Base-by-base conservation (phyloP, 2,113 vertebrate genomes). In the Aptenodytes patagonicus region DNA sequence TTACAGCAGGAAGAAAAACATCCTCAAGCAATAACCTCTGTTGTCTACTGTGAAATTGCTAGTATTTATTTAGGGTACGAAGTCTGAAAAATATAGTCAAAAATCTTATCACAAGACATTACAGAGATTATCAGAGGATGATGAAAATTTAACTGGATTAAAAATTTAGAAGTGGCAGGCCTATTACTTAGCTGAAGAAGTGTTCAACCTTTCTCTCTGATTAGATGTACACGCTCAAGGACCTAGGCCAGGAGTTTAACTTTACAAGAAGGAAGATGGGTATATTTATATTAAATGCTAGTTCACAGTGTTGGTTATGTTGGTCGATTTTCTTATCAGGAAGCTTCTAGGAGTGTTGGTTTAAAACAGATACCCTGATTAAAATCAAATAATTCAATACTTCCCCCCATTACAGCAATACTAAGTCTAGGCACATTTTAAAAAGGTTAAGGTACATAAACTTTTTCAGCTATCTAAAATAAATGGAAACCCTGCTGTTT, bases 11-110 rank as follows among this genome's bases (percentile, higher is more conserved):
- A 94, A 88, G 70, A 79, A 93, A 95, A 93, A 97, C 89, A 96
- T 94, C 93, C 96, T 97, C 86, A 85, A 96, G 96, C 95, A 97
- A 91, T 95, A 97, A 93, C 91, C 85, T 93, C 96, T 92, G 89
- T 97, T 97, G 83, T 94, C 89, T 97, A 64, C 95, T 95, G 82
- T 96, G 92, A 95, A 95, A 97, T 97, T 87, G 38, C 78, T 90
- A 86, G 40, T 77, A 70, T 97, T 97, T 97, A 77, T 90, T 97
- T 62, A 96, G 96, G 91, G 46, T 96, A 77, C 38, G 10, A 92
- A 97, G 71, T 94, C 90, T 95, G 88, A 97, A 90, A 96, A 96
- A 90, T 94, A 78, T 21, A 82, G 95, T 94, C 55, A 97, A 92
- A 97, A 94, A 91, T 93, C 26, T 20, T 94, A 87, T 81, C 83